Evolutionary conservation across 2,797 vertebrate species (phyloP).

Genomic region (Coreius guichenoti): DNA sequence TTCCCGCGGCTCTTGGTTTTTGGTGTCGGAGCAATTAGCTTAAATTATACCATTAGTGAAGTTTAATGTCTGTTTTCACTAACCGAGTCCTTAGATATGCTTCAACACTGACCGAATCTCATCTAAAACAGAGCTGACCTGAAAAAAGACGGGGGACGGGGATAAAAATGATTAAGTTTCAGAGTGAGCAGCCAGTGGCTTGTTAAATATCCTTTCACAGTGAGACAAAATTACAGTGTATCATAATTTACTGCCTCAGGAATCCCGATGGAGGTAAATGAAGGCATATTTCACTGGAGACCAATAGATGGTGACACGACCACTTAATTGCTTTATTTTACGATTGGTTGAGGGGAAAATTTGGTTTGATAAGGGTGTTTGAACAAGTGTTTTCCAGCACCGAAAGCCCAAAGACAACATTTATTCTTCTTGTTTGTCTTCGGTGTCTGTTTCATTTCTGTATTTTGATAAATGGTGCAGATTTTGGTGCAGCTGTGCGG

Average conservation of each 20-base stretch:
- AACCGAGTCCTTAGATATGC: slow-evolving; percentile 44
- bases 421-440: slow-evolving; percentile 51
- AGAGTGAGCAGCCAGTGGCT: slow-evolving; percentile 50
- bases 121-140: slow-evolving; percentile 53
- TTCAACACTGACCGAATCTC: slow-evolving; percentile 41
- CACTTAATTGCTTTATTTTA: slow-evolving; percentile 54
- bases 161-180: slow-evolving; percentile 50
- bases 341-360: slow-evolving; percentile 53
- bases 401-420: slow-evolving; percentile 46
- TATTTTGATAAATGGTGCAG: slow-evolving; percentile 48
- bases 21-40: slow-evolving; percentile 43
- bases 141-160: slow-evolving; percentile 38
- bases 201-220: slow-evolving; percentile 56
- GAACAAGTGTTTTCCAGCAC: slow-evolving; percentile 48
- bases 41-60: slow-evolving; percentile 49
- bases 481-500: slow-evolving; percentile 54
- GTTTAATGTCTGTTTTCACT: slow-evolving; percentile 40
- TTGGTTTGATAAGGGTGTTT: slow-evolving; percentile 52
- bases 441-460: slow-evolving; percentile 44
- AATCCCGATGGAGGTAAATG: slow-evolving; percentile 51
- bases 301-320: slow-evolving; percentile 52
- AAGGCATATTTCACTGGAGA: slow-evolving; percentile 49
- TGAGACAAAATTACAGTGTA: slow-evolving; percentile 56
- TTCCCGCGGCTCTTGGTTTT: slow-evolving; percentile 16
- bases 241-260: slow-evolving; percentile 56